Evolutionary conservation across 2,888 invertebrate species (phyloP), one percentile per base, ranked within the genome.

Genomic region (Peribatodes rhomboidaria): DNA sequence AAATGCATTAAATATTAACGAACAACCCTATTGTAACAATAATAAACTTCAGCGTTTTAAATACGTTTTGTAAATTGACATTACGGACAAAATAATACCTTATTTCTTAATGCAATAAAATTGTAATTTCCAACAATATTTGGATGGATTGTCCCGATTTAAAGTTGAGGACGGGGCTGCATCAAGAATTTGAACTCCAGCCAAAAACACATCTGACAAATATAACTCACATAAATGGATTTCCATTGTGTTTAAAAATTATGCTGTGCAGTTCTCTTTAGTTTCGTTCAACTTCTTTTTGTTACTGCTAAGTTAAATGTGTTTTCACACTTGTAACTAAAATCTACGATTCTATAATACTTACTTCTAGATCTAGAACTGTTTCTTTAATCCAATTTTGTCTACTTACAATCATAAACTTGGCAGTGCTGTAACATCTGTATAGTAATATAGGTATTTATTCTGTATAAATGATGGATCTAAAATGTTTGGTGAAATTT

Each of bases 341-440:
- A 67, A 60, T 65, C 70, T 75, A 72, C 35, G 61, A 58, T 20
- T 31, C 35, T 55, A 55, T 18, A 37, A 6, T 20, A 31, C 41
- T 47, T 61, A 64, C 22, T 2, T 69, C 79, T 87, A 85, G 65
- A 66, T 62, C 74, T 78, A 83, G 73, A 76, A 74, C 81, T 72
- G 78, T 79, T 69, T 75, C 72, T 80, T 76, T 73, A 57, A 60
- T 70, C 72, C 65, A 75, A 72, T 76, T 78, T 80, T 27, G 58
- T 79, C 78, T 81, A 85, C 79, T 80, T 50, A 50, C 71, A 84
- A 79, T 83, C 54, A 65, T 70, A 71, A 81, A 83, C 80, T 86
- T 91, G 92, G 92, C 92, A 92, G 92, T 92, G 92, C 87, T 89
- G 83, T 84, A 81, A 86, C 80, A 84, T 86, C 80, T 82, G 83